Percentiles rank a stretch among this genome's conserved stretches.
These are phyloP conservation scores for Acleris laterana DNA, from an alignment of 2,888 invertebrate species.

Conservation along the genomic window DNA sequence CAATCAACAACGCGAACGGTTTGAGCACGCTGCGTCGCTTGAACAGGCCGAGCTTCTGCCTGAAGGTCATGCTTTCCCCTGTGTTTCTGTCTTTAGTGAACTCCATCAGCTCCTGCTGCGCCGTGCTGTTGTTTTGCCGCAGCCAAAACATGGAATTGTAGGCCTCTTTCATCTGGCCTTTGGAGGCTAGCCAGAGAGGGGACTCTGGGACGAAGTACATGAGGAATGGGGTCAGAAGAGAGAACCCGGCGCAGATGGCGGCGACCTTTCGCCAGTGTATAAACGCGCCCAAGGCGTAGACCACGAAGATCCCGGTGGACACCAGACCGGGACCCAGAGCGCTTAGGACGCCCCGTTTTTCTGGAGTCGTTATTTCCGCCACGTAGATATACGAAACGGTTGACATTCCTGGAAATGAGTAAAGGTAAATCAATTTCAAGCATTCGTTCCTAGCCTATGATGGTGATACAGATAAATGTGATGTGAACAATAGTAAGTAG, in stretches of 20 bases:
- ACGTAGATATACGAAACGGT: constrained; percentile 88
- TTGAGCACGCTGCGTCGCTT: constrained; percentile 85
- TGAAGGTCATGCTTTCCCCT: constrained; percentile 67
- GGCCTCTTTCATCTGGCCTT: constrained; percentile 85
- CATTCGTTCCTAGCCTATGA: neutral
- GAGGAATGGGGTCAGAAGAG: constrained; percentile 81
- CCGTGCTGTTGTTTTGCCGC: constrained; percentile 84
- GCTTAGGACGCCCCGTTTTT: constrained; percentile 87
- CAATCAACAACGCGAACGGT: constrained; percentile 86
- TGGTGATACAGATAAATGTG: neutral
- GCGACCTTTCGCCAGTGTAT: constrained; percentile 88
- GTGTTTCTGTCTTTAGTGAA: constrained; percentile 77
- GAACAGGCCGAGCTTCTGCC: constrained; percentile 70
- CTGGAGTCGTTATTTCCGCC: constrained; percentile 87
- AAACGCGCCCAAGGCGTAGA: constrained; percentile 87
- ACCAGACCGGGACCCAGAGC: constrained; percentile 89
- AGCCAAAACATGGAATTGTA: constrained; percentile 87
- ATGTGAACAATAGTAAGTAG: too few species aligned
- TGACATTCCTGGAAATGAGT: constrained; percentile 85
- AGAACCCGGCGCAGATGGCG: constrained; percentile 85
- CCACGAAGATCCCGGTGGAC: constrained; percentile 88
- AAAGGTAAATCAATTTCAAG: neutral
- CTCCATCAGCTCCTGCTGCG: constrained; percentile 86
- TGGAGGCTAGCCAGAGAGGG: constrained; percentile 87
- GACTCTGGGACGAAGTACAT: constrained; percentile 88